These are phyloP conservation scores for Sternarchorhynchus goeldii DNA, from an alignment of 2,797 vertebrate species.

Conservation along the genomic window DNA sequence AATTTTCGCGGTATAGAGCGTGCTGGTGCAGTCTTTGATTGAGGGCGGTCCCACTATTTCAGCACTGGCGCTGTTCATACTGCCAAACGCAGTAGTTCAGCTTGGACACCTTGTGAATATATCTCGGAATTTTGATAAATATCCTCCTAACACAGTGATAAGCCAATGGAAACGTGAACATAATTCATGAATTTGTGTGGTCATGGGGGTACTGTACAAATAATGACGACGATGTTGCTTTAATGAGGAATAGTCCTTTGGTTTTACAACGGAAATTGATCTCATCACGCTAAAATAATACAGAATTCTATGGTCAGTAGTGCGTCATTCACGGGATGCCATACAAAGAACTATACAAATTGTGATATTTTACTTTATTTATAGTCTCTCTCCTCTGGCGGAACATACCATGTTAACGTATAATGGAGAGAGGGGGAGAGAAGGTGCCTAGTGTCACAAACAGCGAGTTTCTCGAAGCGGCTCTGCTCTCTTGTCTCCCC, in stretches of 20 bases:
- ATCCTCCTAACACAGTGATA: slow-evolving; percentile 6
- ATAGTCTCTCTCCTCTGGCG: slow-evolving; percentile 75
- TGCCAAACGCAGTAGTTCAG: background rate
- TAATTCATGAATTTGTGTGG: background rate
- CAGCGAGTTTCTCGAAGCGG: slow-evolving; percentile 55
- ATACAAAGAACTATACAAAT: slow-evolving; percentile 77
- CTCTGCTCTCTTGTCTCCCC: slow-evolving; percentile 75
- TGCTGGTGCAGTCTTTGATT: background rate
- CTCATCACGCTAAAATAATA: background rate
- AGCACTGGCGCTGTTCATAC: slow-evolving; percentile 59
- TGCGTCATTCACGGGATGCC: slow-evolving; percentile 62
- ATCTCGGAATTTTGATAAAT: slow-evolving; percentile 12
- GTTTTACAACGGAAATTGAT: background rate
- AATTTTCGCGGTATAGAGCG: background rate
- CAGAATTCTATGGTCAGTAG: slow-evolving; percentile 42
- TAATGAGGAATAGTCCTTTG: background rate
- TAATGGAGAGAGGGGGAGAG: slow-evolving; percentile 50
- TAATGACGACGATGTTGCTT: background rate
- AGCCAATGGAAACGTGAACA: background rate
- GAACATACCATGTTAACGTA: slow-evolving; percentile 72
- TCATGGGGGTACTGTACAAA: background rate
- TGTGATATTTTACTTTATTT: slow-evolving; percentile 78
- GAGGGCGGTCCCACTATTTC: slow-evolving; percentile 31
- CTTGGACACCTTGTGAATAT: background rate
- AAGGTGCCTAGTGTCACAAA: slow-evolving; percentile 53